phyloP scores from a whole-genome alignment of 2,113 vertebrate genomes.

The Heterochromis multidens region DNA sequence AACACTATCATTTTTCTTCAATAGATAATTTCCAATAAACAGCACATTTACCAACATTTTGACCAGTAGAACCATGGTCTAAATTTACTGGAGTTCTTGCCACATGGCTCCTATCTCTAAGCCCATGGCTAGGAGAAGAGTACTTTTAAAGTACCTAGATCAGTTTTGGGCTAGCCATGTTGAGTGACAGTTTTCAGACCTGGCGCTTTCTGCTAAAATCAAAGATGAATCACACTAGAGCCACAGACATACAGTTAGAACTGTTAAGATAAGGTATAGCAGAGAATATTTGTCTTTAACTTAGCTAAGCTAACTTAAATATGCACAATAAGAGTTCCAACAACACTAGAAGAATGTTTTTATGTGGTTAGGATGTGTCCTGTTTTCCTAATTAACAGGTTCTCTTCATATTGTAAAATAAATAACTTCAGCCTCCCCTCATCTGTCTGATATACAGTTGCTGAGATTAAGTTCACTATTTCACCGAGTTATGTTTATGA shows the following conservation, averaged over 20 bases:
- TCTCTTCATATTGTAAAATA: not conserved
- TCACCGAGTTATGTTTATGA: not conserved
- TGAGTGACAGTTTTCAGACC: not conserved
- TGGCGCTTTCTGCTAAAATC: not conserved
- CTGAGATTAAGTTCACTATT: not conserved
- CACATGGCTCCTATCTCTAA: not conserved
- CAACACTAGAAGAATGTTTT: not conserved
- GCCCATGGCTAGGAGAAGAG: not conserved
- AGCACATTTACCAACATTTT: too few relatives aligned
- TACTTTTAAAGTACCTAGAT: not conserved
- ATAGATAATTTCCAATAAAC: too few relatives aligned
- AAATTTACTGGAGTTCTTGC: too few relatives aligned
- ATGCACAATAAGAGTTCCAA: not conserved
- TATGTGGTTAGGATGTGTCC: not conserved
- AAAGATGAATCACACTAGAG: not conserved
- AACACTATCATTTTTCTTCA: too few relatives aligned
- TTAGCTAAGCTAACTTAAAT: not conserved
- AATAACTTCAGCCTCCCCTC: not conserved
- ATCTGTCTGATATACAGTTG: not conserved
- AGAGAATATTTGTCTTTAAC: not conserved
- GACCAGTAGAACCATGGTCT: too few relatives aligned
- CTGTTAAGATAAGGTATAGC: not conserved
- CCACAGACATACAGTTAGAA: not conserved
- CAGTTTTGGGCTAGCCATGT: not conserved
- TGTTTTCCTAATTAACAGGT: not conserved